Base-by-base conservation (phyloP, 2,113 vertebrate species). In the Muntiacus muntjak region DNA sequence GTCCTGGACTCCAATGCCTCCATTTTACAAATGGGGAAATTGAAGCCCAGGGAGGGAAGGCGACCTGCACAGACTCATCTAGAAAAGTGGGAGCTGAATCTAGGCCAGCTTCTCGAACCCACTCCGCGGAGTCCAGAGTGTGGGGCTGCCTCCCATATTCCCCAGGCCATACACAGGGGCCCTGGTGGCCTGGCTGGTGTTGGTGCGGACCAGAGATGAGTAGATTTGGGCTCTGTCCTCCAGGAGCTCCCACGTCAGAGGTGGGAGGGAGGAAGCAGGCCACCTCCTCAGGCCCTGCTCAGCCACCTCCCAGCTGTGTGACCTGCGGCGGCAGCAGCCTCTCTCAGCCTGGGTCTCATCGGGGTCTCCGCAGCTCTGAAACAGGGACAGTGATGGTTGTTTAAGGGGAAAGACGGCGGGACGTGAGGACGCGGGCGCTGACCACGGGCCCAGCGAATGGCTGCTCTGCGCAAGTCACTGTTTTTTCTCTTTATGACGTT, bases 141-240 rank as follows among this genome's bases (percentile, higher is more conserved):
- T 76, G 7, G 76, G 50, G 25, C 19, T 1, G 0, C 25, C n/a
- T 62, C 57, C 52, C 6, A 0, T 0, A 12, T 9, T 26, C 47
- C 43, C 57, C 36, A 78, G 62, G 47, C 76, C 54, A 11, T 45
- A 10, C 40, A 47, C 0, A 16, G 40, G 30, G 23, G 36, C 30
- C 62, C 45, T 25, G 1, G 43, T 28, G 62, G 33, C n/a, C 17
- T 79, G 8, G 19, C 52, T 57, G 52, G 12, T n/a, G 10, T 15
- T 71, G 74, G 7, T 40, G 26, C 50, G 76, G 43, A 21, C 52
- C 83, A n/a, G 67, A 90, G 7, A 2, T n/a, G 26, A 26, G 43
- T 0, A 7, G 36, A 45, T 36, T 50, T 16, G 28, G 4, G 47
- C 47, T 96, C 33, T 58, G 23, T 23, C 74, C 9, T n/a, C 64